A percentile compares a stretch with the other conserved stretches of the same genome.
Evolutionary conservation across 2,888 invertebrate species (phyloP).

Genomic region (Polylopha cassiicola): DNA sequence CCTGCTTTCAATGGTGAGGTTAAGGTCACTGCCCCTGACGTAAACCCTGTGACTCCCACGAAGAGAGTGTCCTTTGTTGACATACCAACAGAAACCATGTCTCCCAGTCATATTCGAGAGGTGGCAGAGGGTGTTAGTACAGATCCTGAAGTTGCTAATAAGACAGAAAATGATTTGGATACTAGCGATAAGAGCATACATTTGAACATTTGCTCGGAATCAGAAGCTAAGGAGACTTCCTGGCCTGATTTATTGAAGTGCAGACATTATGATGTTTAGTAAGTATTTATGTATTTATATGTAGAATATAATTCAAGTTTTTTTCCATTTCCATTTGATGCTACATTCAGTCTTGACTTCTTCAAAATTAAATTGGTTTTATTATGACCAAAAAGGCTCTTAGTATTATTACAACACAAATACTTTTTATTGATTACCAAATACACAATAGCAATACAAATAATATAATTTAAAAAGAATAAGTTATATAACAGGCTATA

Average conservation of each 20-base stretch:
- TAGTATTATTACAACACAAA: no score
- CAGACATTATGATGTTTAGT: conserved; percentile 85
- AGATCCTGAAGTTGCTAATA: conserved; percentile 5
- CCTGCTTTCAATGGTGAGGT: conserved; percentile 65
- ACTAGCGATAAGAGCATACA: conserved; percentile 55
- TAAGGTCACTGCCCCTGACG: conserved; percentile 42
- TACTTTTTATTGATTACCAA: no score
- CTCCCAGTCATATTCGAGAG: conserved; percentile 23
- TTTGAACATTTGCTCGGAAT: conserved; percentile 50
- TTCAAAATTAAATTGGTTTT: no score
- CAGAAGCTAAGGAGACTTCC: conserved; percentile 50
- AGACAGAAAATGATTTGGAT: conserved; percentile 39
- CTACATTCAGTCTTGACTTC: no score
- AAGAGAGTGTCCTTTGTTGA: conserved; percentile 62
- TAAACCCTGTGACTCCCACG: conserved; percentile 54
- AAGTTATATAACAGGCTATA: no score
- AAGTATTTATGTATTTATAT: conserved; percentile 48
- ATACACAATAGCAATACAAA: no score
- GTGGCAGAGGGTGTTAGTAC: conserved; percentile 21
- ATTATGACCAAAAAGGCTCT: no score
- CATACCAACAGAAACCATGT: conserved; percentile 42
- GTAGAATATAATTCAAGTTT: no score
- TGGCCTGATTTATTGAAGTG: conserved; percentile 81
- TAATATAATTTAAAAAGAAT: no score
- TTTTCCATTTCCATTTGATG: no score